Base-by-base conservation (phyloP, 2,113 vertebrate species). In the Dipodomys ordii region DNA sequence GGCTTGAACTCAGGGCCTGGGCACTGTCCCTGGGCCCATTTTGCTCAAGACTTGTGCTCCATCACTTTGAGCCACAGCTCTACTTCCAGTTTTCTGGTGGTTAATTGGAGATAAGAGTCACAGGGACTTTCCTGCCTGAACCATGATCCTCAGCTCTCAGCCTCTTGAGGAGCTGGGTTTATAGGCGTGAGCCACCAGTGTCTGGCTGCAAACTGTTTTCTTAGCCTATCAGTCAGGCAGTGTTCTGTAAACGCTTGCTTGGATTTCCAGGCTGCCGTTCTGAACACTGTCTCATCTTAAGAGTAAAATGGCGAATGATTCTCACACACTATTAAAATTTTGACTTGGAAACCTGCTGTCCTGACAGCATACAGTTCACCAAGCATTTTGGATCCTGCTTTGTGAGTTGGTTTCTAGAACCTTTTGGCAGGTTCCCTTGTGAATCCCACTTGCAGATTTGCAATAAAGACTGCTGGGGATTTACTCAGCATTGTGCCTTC, bases 251-350 rank as follows among this genome's bases (percentile, higher is more conserved):
- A 82, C 23, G 39, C 35, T 88, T 18, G 60, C 76, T 62, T 68
- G 68, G 69, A 35, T 87, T 95, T 96, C 73, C 10, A 92, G 92
- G 53, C 86, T 78, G 64, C 94, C 81, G 65, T 65, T 96, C 80
- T 94, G 87, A 94, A 96, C 57, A 81, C 83, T 73, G 67, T 67
- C 83, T 93, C 78, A 93, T 94, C 80, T 18, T 69, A 44, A 83
- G 87, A 94, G 86, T 88, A 86, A 95, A 13, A 90, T 93, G 80
- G 62, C 92, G 88, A 96, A 87, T 83, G 86, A 71, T 96, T 95
- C 94, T 96, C 85, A 87, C 82, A 95, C 80, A 67, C 83, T 90
- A 78, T 88, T 90, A 92, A 95, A 88, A 83, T 81, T 96, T 86
- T 92, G 91, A 91, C 95, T 95, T 85, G 73, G 94, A 95, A 95